phyloP scores from a whole-genome alignment of 2,113 vertebrate genomes.

The Romanogobio albipinnatus region DNA sequence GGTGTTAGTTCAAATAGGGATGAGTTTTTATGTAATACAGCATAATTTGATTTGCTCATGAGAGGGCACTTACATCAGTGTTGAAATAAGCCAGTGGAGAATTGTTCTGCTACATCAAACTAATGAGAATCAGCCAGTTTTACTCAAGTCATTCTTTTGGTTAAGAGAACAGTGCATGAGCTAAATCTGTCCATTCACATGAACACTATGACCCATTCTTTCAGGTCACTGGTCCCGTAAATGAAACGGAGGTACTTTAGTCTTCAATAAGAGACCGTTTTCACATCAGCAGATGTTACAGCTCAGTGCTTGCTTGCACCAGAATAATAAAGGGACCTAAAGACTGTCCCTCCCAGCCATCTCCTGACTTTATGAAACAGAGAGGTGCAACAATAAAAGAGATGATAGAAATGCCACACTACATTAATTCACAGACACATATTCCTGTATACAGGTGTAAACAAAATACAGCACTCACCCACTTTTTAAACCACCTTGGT shows the following conservation, averaged over 20 bases:
- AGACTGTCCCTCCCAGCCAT: background rate
- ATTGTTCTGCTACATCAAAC: conserved; percentile 8
- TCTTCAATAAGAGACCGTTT: background rate
- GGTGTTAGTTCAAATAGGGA: background rate
- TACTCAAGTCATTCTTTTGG: background rate
- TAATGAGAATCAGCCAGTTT: conserved; percentile 4
- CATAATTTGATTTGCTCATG: background rate
- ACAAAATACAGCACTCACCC: background rate
- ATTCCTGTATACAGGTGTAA: background rate
- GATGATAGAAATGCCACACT: background rate
- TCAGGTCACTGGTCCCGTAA: conserved; percentile 22
- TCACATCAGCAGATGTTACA: conserved; percentile 2
- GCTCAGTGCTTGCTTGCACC: background rate
- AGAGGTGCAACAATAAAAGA: background rate
- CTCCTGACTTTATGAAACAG: background rate
- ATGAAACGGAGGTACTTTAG: conserved; percentile 20
- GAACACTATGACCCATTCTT: conserved; percentile 12
- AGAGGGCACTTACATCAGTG: conserved; percentile 2
- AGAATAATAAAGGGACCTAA: conserved; percentile 2
- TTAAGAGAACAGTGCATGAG: background rate
- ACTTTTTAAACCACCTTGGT: background rate
- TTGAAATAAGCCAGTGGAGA: background rate
- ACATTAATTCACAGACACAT: background rate
- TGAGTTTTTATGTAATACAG: background rate
- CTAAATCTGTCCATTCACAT: conserved; percentile 13